Conservation (phyloP, 2,797 vertebrate genomes). For the Clarias pachynema region DNA sequence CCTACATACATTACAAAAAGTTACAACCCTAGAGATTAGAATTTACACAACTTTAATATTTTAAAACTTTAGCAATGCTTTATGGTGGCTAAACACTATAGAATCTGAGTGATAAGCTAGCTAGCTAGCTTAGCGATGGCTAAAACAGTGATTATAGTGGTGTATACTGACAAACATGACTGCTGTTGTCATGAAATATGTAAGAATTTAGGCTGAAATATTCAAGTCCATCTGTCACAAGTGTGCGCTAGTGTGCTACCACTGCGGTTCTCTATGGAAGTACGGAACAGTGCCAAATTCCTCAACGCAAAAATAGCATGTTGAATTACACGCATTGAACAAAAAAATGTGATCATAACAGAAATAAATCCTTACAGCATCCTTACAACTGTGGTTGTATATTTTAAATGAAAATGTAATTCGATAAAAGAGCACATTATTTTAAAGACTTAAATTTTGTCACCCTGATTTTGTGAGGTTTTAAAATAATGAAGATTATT, state of each 20-base stretch:
- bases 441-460: no score
- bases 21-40: background rate
- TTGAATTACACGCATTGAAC: no score
- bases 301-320: no score
- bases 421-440: no score
- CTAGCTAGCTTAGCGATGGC: background rate
- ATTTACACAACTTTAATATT: background rate
- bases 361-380: no score
- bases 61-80: background rate
- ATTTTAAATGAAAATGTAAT: no score
- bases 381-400: no score
- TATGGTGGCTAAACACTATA: background rate
- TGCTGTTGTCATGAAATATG: background rate
- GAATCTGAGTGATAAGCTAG: background rate
- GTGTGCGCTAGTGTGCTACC: background rate
- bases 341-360: no score
- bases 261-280: background rate
- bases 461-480: no score
- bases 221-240: background rate
- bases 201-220: background rate
- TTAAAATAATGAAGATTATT: no score
- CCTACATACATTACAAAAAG: background rate
- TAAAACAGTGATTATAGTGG: background rate
- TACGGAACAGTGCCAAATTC: no score
- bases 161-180: background rate